A percentile compares a stretch with the other conserved stretches of the same genome.
Conservation (phyloP, 2,888 invertebrate genomes). For the Adelognathus sp. region DNA sequence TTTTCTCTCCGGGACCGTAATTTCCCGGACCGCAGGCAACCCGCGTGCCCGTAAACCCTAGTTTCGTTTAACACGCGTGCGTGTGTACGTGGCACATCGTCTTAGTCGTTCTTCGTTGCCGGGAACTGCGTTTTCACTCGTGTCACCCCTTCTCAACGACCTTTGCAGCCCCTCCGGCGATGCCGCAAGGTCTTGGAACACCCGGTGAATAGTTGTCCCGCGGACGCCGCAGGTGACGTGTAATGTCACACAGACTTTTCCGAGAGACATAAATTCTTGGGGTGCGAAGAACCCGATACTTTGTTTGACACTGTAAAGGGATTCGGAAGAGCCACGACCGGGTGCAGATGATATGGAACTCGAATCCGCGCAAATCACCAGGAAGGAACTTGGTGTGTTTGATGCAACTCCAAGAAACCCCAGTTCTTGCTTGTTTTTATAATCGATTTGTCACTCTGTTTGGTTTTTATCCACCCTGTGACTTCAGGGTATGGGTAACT, state of each 20-base stretch:
- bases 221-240: conserved; percentile 13
- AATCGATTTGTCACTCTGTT: too few species aligned
- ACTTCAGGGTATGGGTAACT: too few species aligned
- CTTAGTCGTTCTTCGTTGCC: not conserved
- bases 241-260: conserved; percentile 53
- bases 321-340: conserved; percentile 31
- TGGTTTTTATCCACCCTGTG: too few species aligned
- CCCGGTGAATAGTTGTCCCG: conserved; percentile 24
- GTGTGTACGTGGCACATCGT: not conserved
- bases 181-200: conserved; percentile 28
- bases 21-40: conserved; percentile 39
- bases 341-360: conserved; percentile 32
- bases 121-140: conserved; percentile 2
- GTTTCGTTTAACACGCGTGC: not conserved
- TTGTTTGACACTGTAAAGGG: not conserved
- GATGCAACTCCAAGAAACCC: too few species aligned
- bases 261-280: conserved; percentile 58
- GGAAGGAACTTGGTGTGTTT: not conserved
- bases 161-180: not conserved
- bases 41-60: conserved; percentile 25
- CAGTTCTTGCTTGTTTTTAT: too few species aligned
- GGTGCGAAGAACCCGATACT: not conserved
- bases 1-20: conserved; percentile 22
- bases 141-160: not conserved
- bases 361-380: not conserved